Percentiles rank a stretch among this genome's conserved stretches.
phyloP scores from a whole-genome alignment of 23 tunicate genomes.

The Diplosoma virens region DNA sequence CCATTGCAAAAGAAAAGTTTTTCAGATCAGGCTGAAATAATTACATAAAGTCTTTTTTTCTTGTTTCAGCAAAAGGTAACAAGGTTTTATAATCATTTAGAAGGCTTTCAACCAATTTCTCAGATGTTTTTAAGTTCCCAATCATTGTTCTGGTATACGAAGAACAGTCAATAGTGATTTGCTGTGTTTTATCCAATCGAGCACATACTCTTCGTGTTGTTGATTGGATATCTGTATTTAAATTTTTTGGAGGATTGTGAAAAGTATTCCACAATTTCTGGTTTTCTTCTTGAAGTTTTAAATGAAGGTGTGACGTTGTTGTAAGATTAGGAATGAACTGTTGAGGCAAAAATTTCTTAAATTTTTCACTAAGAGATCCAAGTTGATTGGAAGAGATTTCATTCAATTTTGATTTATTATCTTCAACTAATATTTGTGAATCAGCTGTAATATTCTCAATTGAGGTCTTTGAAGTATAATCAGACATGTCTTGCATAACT shows the following conservation, averaged over 20 bases:
- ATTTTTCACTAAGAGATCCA: too few relatives aligned
- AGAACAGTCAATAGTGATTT: slow-evolving; percentile 37
- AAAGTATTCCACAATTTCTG: slow-evolving; percentile 12
- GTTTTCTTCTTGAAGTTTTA: slow-evolving; percentile 49
- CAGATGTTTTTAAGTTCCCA: not conserved
- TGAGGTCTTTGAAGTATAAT: too few relatives aligned
- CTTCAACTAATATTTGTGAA: too few relatives aligned
- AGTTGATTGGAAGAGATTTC: too few relatives aligned
- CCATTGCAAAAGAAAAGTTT: too few relatives aligned
- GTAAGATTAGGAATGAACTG: not conserved
- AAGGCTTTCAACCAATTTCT: too few relatives aligned
- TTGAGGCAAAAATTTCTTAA: not conserved
- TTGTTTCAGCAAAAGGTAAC: not conserved
- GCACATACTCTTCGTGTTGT: slow-evolving; percentile 37
- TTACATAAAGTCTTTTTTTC: too few relatives aligned
- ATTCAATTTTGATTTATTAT: too few relatives aligned
- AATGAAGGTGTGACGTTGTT: slow-evolving; percentile 9
- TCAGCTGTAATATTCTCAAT: too few relatives aligned
- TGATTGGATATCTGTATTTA: slow-evolving; percentile 26
- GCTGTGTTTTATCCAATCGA: slow-evolving; percentile 49
- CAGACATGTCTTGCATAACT: too few relatives aligned
- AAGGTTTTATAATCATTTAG: not conserved
- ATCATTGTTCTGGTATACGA: slow-evolving; percentile 33
- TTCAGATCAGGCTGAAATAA: too few relatives aligned
- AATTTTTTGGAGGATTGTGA: not conserved